These are phyloP conservation scores for Garrulus glandarius DNA, from an alignment of 2,797 vertebrate species.

Conservation along the genomic window DNA sequence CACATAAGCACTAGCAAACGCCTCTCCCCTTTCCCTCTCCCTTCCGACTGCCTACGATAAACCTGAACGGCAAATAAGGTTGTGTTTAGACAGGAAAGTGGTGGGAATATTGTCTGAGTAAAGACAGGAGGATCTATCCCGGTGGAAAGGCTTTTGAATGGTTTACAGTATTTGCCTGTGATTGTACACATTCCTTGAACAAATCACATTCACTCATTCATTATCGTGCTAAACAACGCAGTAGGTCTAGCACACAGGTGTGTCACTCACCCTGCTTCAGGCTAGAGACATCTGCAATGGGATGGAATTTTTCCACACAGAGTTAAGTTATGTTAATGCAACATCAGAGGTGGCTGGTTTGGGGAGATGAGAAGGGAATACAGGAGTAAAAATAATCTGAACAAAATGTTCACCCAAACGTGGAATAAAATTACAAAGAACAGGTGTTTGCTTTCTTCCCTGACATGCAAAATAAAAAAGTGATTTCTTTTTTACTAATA, in stretches of 20 bases:
- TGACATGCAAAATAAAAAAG: background rate
- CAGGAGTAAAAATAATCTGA: background rate
- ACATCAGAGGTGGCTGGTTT: background rate
- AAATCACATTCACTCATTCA: background rate
- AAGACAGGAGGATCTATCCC: conserved; percentile 31
- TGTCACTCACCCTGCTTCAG: background rate
- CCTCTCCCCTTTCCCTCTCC: background rate
- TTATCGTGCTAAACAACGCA: background rate
- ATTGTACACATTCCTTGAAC: conserved; percentile 29
- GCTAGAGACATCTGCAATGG: background rate
- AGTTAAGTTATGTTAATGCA: background rate
- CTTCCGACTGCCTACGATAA: background rate
- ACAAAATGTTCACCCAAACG: background rate
- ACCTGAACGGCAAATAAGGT: conserved; percentile 18
- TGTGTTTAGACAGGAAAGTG: conserved; percentile 58
- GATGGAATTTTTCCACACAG: background rate
- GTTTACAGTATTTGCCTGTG: conserved; percentile 26
- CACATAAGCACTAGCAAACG: accelerated
- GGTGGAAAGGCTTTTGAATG: background rate
- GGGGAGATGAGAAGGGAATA: background rate
- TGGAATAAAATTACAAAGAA: background rate
- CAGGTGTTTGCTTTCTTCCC: background rate
- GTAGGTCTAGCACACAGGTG: background rate
- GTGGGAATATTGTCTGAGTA: conserved; percentile 33
- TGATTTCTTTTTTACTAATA: background rate